Base-by-base conservation (phyloP, 1,140 invertebrate species). In the Drosophila neocordata region DNA sequence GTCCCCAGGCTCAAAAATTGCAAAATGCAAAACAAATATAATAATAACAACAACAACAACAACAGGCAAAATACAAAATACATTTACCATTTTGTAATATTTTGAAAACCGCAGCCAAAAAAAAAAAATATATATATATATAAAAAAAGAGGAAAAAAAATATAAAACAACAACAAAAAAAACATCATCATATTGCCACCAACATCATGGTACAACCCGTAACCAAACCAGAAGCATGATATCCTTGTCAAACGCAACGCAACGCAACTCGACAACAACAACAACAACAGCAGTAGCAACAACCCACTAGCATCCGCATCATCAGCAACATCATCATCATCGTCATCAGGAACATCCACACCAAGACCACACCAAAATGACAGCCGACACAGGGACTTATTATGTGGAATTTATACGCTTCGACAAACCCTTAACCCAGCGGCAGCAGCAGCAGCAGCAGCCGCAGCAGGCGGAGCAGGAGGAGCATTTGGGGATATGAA, bases 391-490 rank as follows among this genome's bases (percentile, higher is more conserved):
- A 74, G 72, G 72, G 57, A 63, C 82, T 87, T 85, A 85, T 85
- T 85, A 85, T 85, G 78, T 81, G 81, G 41, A 85, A 85, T 85
- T 85, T 85, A 85, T 85, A 87, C 74, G 81, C 78, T 73, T 80
- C 69, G 79, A 69, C 65, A 67, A 71, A 60, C 77, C 37, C 60
- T 69, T 73, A 64, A 35, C 60, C 31, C 52, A 27, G 52, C 52
- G 7, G 24, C 24, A 31, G 22, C 24, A 31, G 52, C 52, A 31
- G n/a, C 52, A 31, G n/a, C 1, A 13, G n/a, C n/a, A 27, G 27
- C 1, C 8, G 52, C 24, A 31, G 52, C 52, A 31, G n/a, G 24
- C 24, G n/a, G 1, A 13, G n/a, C n/a, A 27, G 27, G 5, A 3
- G 52, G 18, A 34, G 27, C n/a, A 35, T 24, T 41, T 55, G 70